Percentiles rank a stretch among this genome's conserved stretches.
Evolutionary conservation across 2,113 vertebrate genomes (phyloP).

Genomic region (Fulica atra): DNA sequence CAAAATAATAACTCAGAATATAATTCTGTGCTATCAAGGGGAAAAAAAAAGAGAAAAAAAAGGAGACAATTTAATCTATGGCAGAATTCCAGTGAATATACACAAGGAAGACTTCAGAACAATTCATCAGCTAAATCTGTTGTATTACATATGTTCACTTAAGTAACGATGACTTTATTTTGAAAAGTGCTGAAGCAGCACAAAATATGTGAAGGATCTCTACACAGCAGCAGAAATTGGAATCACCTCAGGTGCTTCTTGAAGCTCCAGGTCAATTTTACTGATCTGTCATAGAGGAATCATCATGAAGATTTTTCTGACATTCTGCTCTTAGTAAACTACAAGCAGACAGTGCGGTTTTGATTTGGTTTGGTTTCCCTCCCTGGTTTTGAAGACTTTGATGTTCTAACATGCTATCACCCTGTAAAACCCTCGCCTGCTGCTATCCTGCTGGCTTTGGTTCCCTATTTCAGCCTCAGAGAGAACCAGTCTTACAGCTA

Average conservation of each 20-base stretch:
- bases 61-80: background rate
- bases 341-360: background rate
- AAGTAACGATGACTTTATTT: constrained; percentile 23
- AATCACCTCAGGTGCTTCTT: background rate
- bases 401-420: background rate
- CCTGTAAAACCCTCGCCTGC: background rate
- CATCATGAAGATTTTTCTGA: background rate
- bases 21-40: background rate
- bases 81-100: background rate
- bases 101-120: background rate
- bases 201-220: background rate
- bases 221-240: background rate
- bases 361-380: background rate
- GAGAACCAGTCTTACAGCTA: background rate
- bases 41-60: background rate
- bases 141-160: background rate
- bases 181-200: constrained; percentile 11
- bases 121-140: constrained; percentile 34
- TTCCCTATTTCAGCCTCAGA: background rate
- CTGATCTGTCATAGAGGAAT: background rate
- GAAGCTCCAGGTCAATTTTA: background rate
- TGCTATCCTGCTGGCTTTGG: background rate
- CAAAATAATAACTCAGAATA: background rate
- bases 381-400: background rate
- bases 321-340: background rate